A percentile compares a stretch with the other conserved stretches of the same genome.
Evolutionary conservation across 2,113 vertebrate genomes (phyloP).

Genomic region (Scomber colias): DNA sequence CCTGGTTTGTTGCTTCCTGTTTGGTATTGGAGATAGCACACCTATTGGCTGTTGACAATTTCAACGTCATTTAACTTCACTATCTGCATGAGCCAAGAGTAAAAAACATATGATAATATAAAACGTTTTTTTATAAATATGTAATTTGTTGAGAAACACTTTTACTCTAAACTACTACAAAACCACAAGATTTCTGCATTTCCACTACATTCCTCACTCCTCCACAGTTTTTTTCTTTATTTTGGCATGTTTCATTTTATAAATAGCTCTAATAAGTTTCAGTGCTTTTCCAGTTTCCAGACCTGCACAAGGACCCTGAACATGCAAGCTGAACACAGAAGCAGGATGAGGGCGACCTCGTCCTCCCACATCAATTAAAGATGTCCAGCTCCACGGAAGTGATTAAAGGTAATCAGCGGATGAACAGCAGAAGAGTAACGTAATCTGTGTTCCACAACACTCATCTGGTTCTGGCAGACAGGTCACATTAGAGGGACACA

Average conservation of each 20-base stretch:
- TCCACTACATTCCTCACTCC: too few species aligned
- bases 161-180: too few species aligned
- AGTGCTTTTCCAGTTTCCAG: conserved; percentile 2
- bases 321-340: conserved; percentile 6
- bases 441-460: conserved; percentile 35
- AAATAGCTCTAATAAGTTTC: background rate
- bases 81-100: too few species aligned
- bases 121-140: too few species aligned
- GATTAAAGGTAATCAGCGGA: conserved; percentile 43
- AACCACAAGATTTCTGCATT: too few species aligned
- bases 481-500: conserved; percentile 17
- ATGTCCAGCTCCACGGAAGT: conserved; percentile 17
- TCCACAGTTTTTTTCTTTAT: background rate
- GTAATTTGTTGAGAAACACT: too few species aligned
- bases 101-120: too few species aligned
- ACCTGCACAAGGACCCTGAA: background rate
- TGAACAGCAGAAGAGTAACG: conserved; percentile 26
- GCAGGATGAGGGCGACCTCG: background rate
- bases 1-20: too few species aligned
- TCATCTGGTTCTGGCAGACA: conserved; percentile 20
- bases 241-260: background rate
- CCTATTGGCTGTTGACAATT: too few species aligned
- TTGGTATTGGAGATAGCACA: too few species aligned
- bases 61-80: too few species aligned
- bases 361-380: conserved; percentile 39